Evolutionary conservation across 2,888 invertebrate genomes (phyloP).

Genomic region (Arge pagana): DNA sequence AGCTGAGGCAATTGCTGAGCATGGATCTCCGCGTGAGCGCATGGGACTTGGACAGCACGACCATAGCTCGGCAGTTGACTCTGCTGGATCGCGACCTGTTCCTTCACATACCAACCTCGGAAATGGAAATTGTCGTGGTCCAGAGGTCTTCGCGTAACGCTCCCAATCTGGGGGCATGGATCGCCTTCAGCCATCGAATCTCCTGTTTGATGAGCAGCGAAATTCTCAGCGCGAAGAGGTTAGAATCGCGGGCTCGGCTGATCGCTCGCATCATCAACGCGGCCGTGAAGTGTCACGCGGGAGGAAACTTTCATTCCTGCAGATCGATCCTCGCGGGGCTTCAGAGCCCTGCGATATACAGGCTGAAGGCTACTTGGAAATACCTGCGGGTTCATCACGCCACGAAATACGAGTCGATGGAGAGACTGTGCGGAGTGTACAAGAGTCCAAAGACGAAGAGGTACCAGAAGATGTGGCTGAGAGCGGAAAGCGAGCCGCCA

Average conservation of each 20-base stretch:
- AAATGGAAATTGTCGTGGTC: conserved; percentile 56
- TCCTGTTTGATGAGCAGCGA: conserved; percentile 61
- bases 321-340: conserved; percentile 61
- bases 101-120: conserved; percentile 57
- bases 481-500: conserved; percentile 53
- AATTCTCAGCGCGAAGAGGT: conserved; percentile 50
- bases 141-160: conserved; percentile 60
- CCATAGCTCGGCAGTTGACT: conserved; percentile 61
- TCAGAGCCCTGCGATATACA: conserved; percentile 62
- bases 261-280: conserved; percentile 62
- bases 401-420: conserved; percentile 61
- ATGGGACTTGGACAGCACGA: conserved; percentile 63
- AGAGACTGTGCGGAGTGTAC: conserved; percentile 59
- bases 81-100: conserved; percentile 63
- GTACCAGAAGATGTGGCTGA: conserved; percentile 57
- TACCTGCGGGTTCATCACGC: conserved; percentile 60
- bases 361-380: conserved; percentile 60
- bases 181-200: conserved; percentile 62
- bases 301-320: conserved; percentile 61
- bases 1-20: conserved; percentile 54
- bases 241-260: conserved; percentile 59
- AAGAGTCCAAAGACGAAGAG: conserved; percentile 54
- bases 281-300: conserved; percentile 61
- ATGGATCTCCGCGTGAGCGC: conserved; percentile 56
- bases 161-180: conserved; percentile 60